Conservation (phyloP, 2,797 vertebrate genomes). For the Gallinago nigripennis region DNA sequence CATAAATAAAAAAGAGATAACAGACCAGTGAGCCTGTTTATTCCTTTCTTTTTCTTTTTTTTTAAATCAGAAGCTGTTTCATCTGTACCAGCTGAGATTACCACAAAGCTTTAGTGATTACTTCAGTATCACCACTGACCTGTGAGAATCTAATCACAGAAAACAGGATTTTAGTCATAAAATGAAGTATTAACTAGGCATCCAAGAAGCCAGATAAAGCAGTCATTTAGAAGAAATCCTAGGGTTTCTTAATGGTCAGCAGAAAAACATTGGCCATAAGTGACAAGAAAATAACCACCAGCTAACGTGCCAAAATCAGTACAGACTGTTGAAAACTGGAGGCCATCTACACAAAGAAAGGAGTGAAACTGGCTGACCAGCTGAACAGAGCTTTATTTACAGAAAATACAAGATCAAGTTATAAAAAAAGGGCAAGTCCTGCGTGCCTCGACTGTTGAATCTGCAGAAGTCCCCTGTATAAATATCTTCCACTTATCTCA, state of each 20-base stretch:
- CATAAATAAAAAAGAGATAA: neutral
- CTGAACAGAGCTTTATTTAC: neutral
- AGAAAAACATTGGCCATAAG: neutral
- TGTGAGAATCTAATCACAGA: neutral
- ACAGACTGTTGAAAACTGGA: neutral
- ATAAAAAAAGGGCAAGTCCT: neutral
- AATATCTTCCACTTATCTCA: neutral
- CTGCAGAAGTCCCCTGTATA: neutral
- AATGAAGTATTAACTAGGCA: neutral
- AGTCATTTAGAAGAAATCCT: neutral
- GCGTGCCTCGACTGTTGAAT: fast-evolving
- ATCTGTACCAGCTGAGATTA: neutral
- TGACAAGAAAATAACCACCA: neutral
- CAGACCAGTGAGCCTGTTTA: neutral
- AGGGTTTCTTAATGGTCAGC: neutral
- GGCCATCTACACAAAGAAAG: neutral
- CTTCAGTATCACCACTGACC: neutral
- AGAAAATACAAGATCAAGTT: neutral
- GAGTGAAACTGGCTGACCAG: neutral
- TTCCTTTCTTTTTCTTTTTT: neutral
- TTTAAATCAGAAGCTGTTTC: neutral
- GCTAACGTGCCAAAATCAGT: neutral
- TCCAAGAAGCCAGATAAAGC: fast-evolving
- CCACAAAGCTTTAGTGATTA: neutral
- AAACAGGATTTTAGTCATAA: neutral